These are phyloP conservation scores for Aleiodes alternator DNA, from an alignment of 2,888 invertebrate genomes.

Conservation along the genomic window DNA sequence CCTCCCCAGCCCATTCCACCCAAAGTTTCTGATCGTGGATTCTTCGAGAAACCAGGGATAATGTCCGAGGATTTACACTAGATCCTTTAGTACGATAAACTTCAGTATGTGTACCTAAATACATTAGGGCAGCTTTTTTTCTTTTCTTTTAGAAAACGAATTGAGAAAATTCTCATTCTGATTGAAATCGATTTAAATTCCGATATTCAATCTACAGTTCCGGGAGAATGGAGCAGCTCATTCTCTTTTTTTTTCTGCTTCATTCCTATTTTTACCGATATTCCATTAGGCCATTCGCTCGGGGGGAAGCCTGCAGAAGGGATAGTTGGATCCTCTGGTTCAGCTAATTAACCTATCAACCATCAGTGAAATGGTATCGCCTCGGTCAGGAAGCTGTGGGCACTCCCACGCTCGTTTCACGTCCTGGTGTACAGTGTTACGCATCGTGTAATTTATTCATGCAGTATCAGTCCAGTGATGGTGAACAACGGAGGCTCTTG, in stretches of 20 bases:
- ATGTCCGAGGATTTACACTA: conserved; percentile 17
- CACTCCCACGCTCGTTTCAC: conserved; percentile 56
- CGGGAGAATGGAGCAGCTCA: background rate
- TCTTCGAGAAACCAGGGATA: conserved; percentile 19
- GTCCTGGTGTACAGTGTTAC: conserved; percentile 41
- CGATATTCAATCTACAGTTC: conserved; percentile 24
- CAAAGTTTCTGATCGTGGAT: conserved; percentile 44
- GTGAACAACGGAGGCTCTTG: background rate
- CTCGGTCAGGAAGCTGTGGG: conserved; percentile 24
- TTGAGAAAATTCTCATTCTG: background rate
- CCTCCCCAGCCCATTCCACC: conserved; percentile 48
- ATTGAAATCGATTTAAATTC: conserved; percentile 10
- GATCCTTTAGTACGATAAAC: conserved; percentile 21
- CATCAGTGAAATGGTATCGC: conserved; percentile 29
- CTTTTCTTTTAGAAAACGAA: background rate
- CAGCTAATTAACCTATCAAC: conserved; percentile 37
- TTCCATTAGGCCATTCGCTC: conserved; percentile 60
- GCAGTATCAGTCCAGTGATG: conserved; percentile 27
- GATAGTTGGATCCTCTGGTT: conserved; percentile 14
- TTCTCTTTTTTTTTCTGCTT: background rate
- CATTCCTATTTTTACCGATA: conserved; percentile 50
- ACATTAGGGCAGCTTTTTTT: conserved; percentile 38
- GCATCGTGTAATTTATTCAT: conserved; percentile 58
- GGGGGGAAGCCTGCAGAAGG: background rate
- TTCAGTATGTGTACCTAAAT: conserved; percentile 35